Base-by-base conservation (phyloP, 2,797 vertebrate genomes). In the Threskiornis aethiopicus region DNA sequence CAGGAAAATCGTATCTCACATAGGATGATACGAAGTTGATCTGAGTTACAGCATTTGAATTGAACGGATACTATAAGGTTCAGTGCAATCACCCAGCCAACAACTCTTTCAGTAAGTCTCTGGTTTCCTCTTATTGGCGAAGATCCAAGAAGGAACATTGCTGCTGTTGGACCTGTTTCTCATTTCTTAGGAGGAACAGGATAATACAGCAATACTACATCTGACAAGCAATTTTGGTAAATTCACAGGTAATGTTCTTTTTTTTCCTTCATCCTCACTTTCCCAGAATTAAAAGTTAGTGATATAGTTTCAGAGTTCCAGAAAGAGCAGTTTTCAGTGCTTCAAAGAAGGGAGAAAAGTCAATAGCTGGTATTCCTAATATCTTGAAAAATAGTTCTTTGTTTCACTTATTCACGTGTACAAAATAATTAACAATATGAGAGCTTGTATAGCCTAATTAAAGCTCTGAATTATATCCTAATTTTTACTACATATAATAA, bases 11-110 rank as follows among this genome's bases (percentile, higher is more conserved):
- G 26, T 47, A 31, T 29, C 24, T 76, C 20, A 15, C 11, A 11
- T 6, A 55, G 7, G 10, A 44, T 17, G 9, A 47, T 24, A 46
- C 5, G 8, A 57, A 58, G 26, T 13, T 75, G 35, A 49, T 46
- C 33, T 76, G 49, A 76, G 22, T 11, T 42, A 33, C 12, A 67
- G 12, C 5, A 29, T 90, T 75, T 79, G n/a, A 39, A 64, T 19
- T 26, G 9, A 87, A 78, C 0, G 0, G 0, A 35, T 58, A 28
- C 13, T 35, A 12, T 13, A 46, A 41, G 3, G 18, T 71, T 72
- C 42, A 54, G 10, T n/a, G 37, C 41, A 70, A 67, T 37, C 44
- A 73, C 25, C 4, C 33, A 84, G 7, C 3, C 16, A 58, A 22
- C 1, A 5, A 17, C 8, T 87, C 21, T 44, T 90, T 51, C n/a